Base-by-base conservation (phyloP, 2,113 vertebrate species). In the Pseudonaja textilis region DNA sequence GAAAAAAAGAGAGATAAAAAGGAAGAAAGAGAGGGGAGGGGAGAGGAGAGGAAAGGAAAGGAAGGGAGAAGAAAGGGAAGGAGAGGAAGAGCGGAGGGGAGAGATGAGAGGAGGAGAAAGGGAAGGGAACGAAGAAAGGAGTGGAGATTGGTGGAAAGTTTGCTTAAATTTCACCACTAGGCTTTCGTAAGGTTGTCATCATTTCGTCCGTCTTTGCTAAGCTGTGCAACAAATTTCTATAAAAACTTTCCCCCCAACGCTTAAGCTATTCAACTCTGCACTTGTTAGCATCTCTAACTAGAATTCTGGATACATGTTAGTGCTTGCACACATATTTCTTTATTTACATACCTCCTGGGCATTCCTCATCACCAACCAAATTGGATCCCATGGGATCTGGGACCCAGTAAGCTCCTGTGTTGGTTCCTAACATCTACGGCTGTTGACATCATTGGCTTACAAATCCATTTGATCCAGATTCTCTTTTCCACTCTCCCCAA, bases 341-440 rank as follows among this genome's bases (percentile, higher is more conserved):
- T 94, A 91, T 93, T 93, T 95, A 92, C 91, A 96, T 54, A 93
- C 94, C 92, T 96, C 92, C 69, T 45, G 89, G 93, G 92, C 89
- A 93, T 93, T 93, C 12, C 64, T 0, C 2, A 96, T 52, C 29
- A 92, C 87, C 89, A 85, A 47, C 91, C 95, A 97, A 97, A 97
- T 97, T 96, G 96, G 96, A 95, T 97, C 96, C 96, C 97, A 90
- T 45, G 94, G 94, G 93, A 96, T 57, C 57, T 74, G 10, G 93
- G 94, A 93, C 64, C 11, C 0, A 8, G 0, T n/a, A 52, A 94
- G 9, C 92, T 69, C 92, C 22, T 74, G 87, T 10, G 1, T 92
- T 18, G 50, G 69, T 0, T 5, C 18, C 11, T n/a, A 9, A 94
- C 22, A 88, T 93, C 54, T 69, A 86, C 9, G 45, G 23, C 25